Conservation (phyloP, 2,888 invertebrate genomes). For the Mesochorus sp. region DNA sequence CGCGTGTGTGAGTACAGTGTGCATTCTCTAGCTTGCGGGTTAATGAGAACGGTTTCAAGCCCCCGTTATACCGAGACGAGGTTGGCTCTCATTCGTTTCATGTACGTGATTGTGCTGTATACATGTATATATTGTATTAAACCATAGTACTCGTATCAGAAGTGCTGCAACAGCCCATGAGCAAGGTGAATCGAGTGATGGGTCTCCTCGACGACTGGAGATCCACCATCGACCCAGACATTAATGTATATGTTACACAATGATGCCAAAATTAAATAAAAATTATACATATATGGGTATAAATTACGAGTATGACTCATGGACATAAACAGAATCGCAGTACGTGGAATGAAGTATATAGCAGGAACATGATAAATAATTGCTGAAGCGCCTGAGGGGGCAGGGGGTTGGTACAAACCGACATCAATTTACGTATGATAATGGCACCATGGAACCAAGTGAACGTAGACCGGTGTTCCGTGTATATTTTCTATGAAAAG, state of each 20-base stretch:
- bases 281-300: slow-evolving; percentile 52
- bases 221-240: slow-evolving; percentile 46
- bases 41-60: slow-evolving; percentile 79
- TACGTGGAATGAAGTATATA: slow-evolving; percentile 55
- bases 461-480: slow-evolving; percentile 24
- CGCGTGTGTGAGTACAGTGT: slow-evolving; percentile 9
- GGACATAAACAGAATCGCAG: slow-evolving; percentile 10
- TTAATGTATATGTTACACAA: background rate
- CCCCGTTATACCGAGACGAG: slow-evolving; percentile 70
- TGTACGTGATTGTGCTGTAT: background rate
- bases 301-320: background rate
- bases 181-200: slow-evolving; percentile 48
- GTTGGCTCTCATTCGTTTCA: slow-evolving; percentile 47
- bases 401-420: slow-evolving; percentile 56
- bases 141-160: slow-evolving; percentile 41
- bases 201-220: slow-evolving; percentile 32
- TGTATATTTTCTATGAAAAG: slow-evolving; percentile 63
- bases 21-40: slow-evolving; percentile 73
- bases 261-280: slow-evolving; percentile 50
- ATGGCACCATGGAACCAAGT: slow-evolving; percentile 57
- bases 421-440: slow-evolving; percentile 69
- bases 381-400: slow-evolving; percentile 58
- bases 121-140: background rate
- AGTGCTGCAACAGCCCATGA: slow-evolving; percentile 27
- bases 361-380: slow-evolving; percentile 65